Evolutionary conservation across 2,797 vertebrate species (phyloP).

Genomic region (Neostethus bicornis): DNA sequence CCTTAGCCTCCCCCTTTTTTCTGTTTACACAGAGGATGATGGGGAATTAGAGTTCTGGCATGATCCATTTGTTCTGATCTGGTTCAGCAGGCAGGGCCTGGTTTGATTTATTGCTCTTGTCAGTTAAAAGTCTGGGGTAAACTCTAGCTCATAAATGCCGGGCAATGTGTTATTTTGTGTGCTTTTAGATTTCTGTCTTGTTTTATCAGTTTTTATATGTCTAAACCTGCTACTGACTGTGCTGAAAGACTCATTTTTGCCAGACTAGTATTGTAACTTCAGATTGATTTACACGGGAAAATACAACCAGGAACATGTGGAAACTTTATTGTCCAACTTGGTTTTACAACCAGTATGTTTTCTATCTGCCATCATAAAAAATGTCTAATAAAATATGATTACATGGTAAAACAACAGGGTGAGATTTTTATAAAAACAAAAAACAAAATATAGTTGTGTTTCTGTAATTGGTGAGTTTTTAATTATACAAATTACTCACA

Average conservation of each 20-base stretch:
- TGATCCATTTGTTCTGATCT: constrained; percentile 64
- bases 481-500: too few species aligned
- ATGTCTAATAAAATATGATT: too few species aligned
- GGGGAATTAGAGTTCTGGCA: constrained; percentile 64
- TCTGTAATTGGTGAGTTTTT: too few species aligned
- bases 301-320: too few species aligned
- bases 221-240: constrained; percentile 2
- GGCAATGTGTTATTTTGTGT: constrained; percentile 4
- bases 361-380: too few species aligned
- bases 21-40: constrained; percentile 69
- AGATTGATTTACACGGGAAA: constrained; percentile 6
- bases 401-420: too few species aligned
- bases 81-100: constrained; percentile 68
- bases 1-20: constrained; percentile 18
- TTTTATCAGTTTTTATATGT: constrained; percentile 8
- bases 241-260: constrained; percentile 12
- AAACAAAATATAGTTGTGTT: too few species aligned
- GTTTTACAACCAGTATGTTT: too few species aligned
- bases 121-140: constrained; percentile 50
- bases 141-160: constrained; percentile 31
- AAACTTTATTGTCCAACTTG: too few species aligned
- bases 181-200: constrained; percentile 16
- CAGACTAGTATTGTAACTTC: too few species aligned
- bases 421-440: too few species aligned
- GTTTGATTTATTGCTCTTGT: constrained; percentile 71